Evolutionary conservation across 2,888 invertebrate species (phyloP).

Genomic region (Habroteleia sp.): DNA sequence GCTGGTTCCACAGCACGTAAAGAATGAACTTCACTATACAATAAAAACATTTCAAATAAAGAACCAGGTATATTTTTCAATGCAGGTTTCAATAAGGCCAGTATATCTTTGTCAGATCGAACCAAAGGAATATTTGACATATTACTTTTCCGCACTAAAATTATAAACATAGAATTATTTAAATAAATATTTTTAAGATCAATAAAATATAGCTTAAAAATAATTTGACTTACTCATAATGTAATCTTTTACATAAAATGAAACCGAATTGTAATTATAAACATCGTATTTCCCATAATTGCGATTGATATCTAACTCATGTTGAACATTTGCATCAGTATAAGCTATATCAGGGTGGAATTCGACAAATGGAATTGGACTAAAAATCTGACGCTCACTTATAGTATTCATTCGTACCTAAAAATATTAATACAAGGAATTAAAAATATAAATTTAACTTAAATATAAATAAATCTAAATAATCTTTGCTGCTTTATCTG

Average conservation of each 20-base stretch:
- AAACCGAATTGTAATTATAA: slow-evolving; percentile 87
- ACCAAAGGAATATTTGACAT: slow-evolving; percentile 84
- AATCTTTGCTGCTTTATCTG: too few relatives aligned
- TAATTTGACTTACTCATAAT: slow-evolving; percentile 83
- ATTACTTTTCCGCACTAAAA: slow-evolving; percentile 85
- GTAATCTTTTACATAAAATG: slow-evolving; percentile 93
- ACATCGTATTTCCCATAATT: slow-evolving; percentile 90
- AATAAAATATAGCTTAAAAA: slow-evolving; percentile 11
- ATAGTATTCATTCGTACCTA: slow-evolving; percentile 98
- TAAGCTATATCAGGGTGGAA: slow-evolving; percentile 88
- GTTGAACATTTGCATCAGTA: slow-evolving; percentile 76
- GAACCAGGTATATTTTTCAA: slow-evolving; percentile 81
- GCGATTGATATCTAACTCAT: slow-evolving; percentile 86
- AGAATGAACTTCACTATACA: slow-evolving; percentile 85
- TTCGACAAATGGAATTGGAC: slow-evolving; percentile 94
- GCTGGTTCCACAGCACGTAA: slow-evolving; percentile 92
- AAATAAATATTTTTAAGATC: too few relatives aligned
- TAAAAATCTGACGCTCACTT: slow-evolving; percentile 92
- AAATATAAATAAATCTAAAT: too few relatives aligned
- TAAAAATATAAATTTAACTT: too few relatives aligned
- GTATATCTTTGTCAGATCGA: slow-evolving; percentile 85
- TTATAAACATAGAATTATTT: slow-evolving; percentile 1
- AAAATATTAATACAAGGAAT: too few relatives aligned
- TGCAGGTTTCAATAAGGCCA: slow-evolving; percentile 81
- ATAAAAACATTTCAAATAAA: slow-evolving; percentile 87